Conservation (phyloP, 1,140 invertebrate species). For the Tachypleus tridentatus region DNA sequence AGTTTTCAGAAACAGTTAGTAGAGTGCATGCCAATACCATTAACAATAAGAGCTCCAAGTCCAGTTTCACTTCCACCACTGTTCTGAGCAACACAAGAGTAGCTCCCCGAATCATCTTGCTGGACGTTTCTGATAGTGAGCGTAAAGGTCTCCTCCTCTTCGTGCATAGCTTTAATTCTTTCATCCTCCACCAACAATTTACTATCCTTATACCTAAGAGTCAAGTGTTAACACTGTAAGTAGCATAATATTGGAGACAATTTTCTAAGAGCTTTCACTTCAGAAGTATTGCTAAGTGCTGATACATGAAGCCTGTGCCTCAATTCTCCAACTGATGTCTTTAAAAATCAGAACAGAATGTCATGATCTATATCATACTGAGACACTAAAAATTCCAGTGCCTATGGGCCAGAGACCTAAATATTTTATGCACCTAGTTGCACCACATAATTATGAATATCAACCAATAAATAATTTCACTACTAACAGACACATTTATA, state of each 20-base stretch:
- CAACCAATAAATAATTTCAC: too few relatives aligned
- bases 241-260: background rate
- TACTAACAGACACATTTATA: too few relatives aligned
- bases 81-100: constrained; percentile 81
- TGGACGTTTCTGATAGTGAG: constrained; percentile 67
- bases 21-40: background rate
- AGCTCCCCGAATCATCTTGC: constrained; percentile 77
- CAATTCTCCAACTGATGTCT: too few relatives aligned
- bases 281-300: too few relatives aligned
- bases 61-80: constrained; percentile 33
- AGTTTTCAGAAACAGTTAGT: too few relatives aligned
- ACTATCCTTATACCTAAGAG: constrained; percentile 51
- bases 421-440: too few relatives aligned
- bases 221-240: background rate
- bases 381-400: too few relatives aligned
- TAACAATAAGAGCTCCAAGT: constrained; percentile 24
- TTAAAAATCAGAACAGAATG: too few relatives aligned
- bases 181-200: constrained; percentile 53
- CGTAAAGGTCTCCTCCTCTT: constrained; percentile 46
- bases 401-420: too few relatives aligned
- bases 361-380: too few relatives aligned
- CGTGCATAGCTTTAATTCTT: constrained; percentile 54
- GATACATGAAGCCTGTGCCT: too few relatives aligned
- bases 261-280: background rate
- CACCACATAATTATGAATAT: too few relatives aligned